Conservation (phyloP, 30 jellyfish, hydroid and myxozoan species). For the Hydra vulgaris region DNA sequence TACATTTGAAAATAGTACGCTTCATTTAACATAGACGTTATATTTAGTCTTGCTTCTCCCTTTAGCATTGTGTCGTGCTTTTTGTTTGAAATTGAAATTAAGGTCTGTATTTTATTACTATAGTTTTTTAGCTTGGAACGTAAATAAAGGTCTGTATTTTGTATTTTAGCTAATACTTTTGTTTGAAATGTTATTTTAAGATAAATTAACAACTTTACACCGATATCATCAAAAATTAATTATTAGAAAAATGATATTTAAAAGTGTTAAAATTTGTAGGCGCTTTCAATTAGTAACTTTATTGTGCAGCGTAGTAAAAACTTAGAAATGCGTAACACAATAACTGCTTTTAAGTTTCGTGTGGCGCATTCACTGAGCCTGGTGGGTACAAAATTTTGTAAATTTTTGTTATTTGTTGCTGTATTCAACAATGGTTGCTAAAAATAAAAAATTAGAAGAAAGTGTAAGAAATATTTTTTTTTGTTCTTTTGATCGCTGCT, state of each 20-base stretch:
- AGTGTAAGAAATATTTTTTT: no score
- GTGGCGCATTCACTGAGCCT: not conserved
- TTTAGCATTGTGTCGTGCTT: not conserved
- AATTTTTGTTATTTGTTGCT: not conserved
- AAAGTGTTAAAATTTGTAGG: not conserved
- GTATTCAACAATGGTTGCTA: not conserved
- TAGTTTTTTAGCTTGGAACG: no score
- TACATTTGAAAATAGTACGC: no score
- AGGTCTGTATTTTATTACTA: not conserved
- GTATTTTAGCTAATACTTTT: no score
- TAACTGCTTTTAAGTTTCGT: not conserved
- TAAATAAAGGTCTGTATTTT: no score
- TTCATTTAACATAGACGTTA: not conserved
- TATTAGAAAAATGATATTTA: no score
- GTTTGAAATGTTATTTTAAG: no score
- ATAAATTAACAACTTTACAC: no score
- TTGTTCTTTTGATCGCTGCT: not conserved
- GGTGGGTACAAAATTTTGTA: not conserved
- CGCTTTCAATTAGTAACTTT: not conserved
- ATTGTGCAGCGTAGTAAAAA: no score
- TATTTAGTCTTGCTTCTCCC: not conserved
- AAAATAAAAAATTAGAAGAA: not conserved
- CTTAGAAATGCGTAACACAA: not conserved
- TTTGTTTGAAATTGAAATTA: not conserved
- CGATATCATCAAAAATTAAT: no score